A percentile compares a stretch with the other conserved stretches of the same genome.
These are phyloP conservation scores for Streptopelia turtur DNA, from an alignment of 2,797 vertebrate species.

Conservation along the genomic window DNA sequence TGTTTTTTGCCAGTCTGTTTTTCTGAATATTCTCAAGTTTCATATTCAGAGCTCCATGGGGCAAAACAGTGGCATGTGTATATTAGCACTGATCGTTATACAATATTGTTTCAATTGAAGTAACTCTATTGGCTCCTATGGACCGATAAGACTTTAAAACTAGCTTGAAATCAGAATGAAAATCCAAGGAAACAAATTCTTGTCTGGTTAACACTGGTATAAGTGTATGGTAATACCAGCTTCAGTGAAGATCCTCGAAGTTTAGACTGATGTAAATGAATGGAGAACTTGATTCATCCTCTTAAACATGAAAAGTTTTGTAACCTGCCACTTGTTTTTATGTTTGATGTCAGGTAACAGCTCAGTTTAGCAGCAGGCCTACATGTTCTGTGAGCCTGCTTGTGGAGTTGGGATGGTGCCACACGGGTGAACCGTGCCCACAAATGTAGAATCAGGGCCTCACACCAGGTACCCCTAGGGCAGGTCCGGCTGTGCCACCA, in stretches of 20 bases:
- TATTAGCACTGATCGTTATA: neutral
- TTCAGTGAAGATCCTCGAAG: neutral
- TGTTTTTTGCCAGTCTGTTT: neutral
- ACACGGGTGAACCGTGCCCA: neutral
- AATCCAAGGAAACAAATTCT: neutral
- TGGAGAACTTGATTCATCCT: neutral
- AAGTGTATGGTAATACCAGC: neutral
- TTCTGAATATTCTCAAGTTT: neutral
- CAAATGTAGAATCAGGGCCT: neutral
- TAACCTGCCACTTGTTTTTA: neutral
- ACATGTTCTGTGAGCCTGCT: neutral
- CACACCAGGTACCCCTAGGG: neutral
- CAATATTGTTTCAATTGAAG: neutral
- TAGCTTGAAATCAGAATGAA: neutral
- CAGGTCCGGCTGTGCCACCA: accelerated
- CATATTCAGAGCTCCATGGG: neutral
- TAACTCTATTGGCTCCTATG: neutral
- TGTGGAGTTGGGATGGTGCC: neutral
- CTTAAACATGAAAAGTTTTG: neutral
- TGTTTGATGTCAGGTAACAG: neutral
- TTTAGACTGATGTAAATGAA: neutral
- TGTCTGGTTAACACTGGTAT: neutral
- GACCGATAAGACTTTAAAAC: neutral
- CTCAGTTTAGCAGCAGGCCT: neutral
- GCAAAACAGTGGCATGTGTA: neutral